Conservation (phyloP, 2,113 vertebrate genomes). For the Urocitellus parryii region DNA sequence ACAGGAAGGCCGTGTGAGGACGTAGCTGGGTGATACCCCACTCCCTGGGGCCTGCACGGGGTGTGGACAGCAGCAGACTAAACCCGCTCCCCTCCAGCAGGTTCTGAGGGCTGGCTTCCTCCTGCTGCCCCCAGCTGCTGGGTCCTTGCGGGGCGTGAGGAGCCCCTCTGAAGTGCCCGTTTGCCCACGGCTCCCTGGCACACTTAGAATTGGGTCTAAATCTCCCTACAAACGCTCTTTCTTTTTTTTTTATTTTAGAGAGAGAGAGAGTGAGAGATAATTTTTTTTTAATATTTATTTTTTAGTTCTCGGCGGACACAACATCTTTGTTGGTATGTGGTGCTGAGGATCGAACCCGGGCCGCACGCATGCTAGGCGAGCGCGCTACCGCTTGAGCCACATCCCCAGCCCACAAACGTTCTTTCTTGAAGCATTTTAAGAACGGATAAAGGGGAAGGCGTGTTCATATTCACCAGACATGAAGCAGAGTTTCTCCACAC, state of each 20-base stretch:
- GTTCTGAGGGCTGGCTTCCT: fast-evolving
- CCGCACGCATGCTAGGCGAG: too few relatives aligned
- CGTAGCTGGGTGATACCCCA: fast-evolving
- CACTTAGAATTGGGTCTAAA: not conserved
- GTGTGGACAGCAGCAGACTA: fast-evolving
- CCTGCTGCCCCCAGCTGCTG: fast-evolving
- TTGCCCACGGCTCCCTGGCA: not conserved
- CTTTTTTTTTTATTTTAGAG: too few relatives aligned
- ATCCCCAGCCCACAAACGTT: too few relatives aligned
- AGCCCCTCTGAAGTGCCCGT: fast-evolving
- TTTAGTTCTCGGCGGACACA: too few relatives aligned
- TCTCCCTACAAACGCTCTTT: not conserved
- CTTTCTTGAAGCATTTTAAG: too few relatives aligned
- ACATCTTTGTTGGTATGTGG: too few relatives aligned
- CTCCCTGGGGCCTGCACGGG: not conserved
- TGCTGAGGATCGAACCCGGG: too few relatives aligned
- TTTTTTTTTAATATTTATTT: too few relatives aligned
- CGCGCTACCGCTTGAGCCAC: too few relatives aligned
- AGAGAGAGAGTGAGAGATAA: too few relatives aligned
- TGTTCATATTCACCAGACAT: not conserved
- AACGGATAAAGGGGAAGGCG: fast-evolving
- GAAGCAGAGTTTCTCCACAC: fast-evolving
- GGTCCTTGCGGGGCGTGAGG: not conserved
- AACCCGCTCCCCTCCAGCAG: not conserved
- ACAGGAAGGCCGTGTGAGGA: too few relatives aligned